Evolutionary conservation across 2,113 vertebrate genomes (phyloP).

Genomic region (Pseudorhombus dupliciocellatus): DNA sequence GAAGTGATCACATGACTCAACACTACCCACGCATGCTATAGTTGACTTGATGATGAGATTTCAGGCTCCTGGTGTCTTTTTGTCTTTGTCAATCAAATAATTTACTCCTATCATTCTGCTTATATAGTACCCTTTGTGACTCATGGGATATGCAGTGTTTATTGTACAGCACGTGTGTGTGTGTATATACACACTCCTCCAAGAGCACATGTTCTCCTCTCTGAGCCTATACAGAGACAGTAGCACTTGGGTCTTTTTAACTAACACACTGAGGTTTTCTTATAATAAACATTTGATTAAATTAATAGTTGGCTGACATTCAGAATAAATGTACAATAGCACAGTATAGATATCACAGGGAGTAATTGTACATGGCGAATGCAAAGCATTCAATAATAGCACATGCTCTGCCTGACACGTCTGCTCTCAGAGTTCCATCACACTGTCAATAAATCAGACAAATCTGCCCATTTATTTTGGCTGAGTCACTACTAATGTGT

Average conservation of each 20-base stretch:
- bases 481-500: constrained; percentile 20
- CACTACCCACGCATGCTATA: background rate
- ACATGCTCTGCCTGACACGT: background rate
- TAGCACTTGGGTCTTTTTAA: background rate
- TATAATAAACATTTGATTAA: constrained; percentile 1
- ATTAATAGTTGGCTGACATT: constrained; percentile 29
- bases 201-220: constrained; percentile 3
- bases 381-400: constrained; percentile 6
- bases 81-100: background rate
- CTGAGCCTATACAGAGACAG: constrained; percentile 4
- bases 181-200: constrained; percentile 15
- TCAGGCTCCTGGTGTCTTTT: background rate
- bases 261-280: background rate
- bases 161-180: constrained; percentile 23
- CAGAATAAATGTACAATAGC: constrained; percentile 13
- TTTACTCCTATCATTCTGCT: background rate
- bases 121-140: background rate
- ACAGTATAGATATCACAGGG: background rate
- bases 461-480: constrained; percentile 4
- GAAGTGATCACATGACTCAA: constrained; percentile 1
- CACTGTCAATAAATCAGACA: constrained; percentile 7
- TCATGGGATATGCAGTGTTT: constrained; percentile 14
- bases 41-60: background rate
- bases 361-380: background rate
- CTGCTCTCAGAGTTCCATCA: background rate